Conservation (phyloP, 1,140 invertebrate genomes). For the Diachasmimorpha longicaudata region DNA sequence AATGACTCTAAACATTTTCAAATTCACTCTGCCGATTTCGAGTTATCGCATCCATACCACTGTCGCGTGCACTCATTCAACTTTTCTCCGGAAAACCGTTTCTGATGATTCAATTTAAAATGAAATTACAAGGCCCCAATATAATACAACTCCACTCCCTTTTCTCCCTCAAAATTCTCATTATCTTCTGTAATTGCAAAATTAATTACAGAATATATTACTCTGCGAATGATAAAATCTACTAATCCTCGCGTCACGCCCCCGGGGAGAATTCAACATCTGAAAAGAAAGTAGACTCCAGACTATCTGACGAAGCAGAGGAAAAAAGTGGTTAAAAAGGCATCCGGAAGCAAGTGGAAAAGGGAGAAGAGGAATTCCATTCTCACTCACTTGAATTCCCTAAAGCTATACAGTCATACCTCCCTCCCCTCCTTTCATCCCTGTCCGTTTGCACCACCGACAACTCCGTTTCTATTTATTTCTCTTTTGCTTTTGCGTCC, state of each 20-base stretch:
- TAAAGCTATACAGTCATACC: constrained; percentile 1
- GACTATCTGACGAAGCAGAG: background rate
- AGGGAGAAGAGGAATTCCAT: background rate
- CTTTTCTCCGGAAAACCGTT: too few relatives aligned
- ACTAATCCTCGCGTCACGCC: background rate
- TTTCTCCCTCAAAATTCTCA: too few relatives aligned
- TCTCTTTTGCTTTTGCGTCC: background rate
- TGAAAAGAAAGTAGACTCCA: background rate
- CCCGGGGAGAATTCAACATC: background rate
- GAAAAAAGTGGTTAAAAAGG: background rate
- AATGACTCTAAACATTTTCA: too few relatives aligned
- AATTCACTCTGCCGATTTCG: too few relatives aligned
- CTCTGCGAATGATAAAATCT: background rate
- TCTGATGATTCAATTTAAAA: too few relatives aligned
- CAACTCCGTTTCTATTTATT: background rate
- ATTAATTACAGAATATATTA: background rate
- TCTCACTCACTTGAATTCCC: constrained; percentile 10
- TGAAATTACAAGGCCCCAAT: too few relatives aligned
- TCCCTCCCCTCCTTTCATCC: too few relatives aligned
- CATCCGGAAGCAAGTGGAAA: background rate
- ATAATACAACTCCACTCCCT: too few relatives aligned
- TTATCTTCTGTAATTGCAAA: too few relatives aligned
- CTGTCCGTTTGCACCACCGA: too few relatives aligned
- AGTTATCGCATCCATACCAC: too few relatives aligned
- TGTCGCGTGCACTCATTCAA: too few relatives aligned